Conservation (phyloP, 1,140 invertebrate genomes). For the Pteromalus puparum region DNA sequence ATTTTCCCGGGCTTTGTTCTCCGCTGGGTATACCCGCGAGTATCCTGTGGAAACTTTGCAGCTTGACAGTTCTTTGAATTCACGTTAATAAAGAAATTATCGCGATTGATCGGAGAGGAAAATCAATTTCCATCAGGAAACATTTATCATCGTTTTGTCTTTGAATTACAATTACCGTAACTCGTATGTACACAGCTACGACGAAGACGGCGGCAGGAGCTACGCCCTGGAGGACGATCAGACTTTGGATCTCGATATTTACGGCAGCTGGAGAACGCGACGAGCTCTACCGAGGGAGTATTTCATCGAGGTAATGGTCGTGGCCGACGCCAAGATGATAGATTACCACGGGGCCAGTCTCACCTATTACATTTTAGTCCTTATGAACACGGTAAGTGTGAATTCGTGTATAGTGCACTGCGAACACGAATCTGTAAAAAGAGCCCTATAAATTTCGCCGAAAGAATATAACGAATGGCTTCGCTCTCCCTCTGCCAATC, state of each 20-base stretch:
- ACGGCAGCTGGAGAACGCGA: conserved; percentile 63
- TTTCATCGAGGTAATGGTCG: conserved; percentile 87
- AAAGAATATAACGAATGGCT: conserved; percentile 18
- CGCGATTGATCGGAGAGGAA: too few species aligned
- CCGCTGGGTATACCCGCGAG: neutral
- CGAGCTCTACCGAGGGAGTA: conserved; percentile 78
- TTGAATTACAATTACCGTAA: too few species aligned
- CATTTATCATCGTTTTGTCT: too few species aligned
- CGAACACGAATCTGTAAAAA: neutral
- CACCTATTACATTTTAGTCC: conserved; percentile 84
- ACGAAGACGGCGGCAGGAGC: conserved; percentile 22
- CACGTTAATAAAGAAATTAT: too few species aligned
- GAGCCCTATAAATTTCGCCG: neutral
- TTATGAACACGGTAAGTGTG: conserved; percentile 84
- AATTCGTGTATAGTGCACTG: neutral
- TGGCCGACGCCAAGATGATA: conserved; percentile 87
- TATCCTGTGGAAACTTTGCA: too few species aligned
- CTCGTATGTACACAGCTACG: conserved; percentile 18
- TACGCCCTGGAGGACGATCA: conserved; percentile 46
- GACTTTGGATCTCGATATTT: conserved; percentile 54
- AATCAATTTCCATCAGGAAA: too few species aligned
- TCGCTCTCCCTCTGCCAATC: neutral
- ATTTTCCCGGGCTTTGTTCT: neutral
- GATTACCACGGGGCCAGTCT: conserved; percentile 82
- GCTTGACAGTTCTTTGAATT: too few species aligned